Conservation (phyloP, 2,113 vertebrate genomes). For the Nettapus auritus region DNA sequence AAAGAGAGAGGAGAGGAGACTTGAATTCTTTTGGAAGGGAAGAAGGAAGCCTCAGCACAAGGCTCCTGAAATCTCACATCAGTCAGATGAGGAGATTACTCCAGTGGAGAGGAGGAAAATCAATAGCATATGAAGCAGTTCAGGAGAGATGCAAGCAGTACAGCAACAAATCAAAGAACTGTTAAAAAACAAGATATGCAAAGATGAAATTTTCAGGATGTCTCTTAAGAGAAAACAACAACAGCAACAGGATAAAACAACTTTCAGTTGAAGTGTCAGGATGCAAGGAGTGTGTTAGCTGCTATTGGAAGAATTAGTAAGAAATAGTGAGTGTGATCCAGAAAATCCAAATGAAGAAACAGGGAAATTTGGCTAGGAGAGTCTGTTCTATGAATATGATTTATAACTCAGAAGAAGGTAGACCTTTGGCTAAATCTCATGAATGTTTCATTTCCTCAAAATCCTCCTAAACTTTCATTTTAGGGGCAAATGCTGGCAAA, state of each 20-base stretch:
- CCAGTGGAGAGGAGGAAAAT: background rate
- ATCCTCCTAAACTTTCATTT: conserved; percentile 39
- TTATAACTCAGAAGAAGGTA: background rate
- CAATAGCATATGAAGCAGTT: background rate
- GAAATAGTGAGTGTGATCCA: background rate
- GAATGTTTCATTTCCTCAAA: conserved; percentile 56
- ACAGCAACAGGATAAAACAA: background rate
- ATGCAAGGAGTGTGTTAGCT: background rate
- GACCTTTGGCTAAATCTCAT: background rate
- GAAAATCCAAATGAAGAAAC: background rate
- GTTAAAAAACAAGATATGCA: background rate
- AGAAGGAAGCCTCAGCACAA: background rate
- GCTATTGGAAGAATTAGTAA: background rate
- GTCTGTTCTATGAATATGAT: background rate
- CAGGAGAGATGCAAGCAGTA: background rate
- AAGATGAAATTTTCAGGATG: background rate
- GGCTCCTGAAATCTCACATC: background rate
- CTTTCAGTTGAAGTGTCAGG: background rate
- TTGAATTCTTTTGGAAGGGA: conserved; percentile 24
- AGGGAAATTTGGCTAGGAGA: background rate
- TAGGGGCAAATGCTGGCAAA: conserved; percentile 37
- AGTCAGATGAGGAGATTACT: conserved; percentile 2
- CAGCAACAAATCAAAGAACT: background rate
- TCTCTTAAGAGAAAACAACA: background rate
- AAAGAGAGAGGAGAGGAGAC: background rate